phyloP scores from a whole-genome alignment of 2,113 vertebrate genomes.

The Gavialis gangeticus region DNA sequence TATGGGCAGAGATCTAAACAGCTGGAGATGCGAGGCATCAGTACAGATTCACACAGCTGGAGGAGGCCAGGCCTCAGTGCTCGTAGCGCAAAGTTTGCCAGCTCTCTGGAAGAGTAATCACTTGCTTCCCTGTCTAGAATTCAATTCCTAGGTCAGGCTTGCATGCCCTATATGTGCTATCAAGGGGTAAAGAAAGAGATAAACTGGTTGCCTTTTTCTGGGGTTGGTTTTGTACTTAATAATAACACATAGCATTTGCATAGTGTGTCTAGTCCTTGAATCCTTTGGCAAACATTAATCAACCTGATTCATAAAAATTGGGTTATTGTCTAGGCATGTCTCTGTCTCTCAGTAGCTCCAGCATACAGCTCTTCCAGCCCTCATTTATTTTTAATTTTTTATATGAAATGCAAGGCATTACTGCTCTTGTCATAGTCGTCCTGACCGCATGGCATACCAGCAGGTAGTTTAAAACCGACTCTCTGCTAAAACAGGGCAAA shows the following conservation, averaged over 20 bases:
- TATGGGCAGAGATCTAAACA: not conserved
- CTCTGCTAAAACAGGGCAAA: slow-evolving; percentile 46
- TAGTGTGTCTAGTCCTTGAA: not conserved
- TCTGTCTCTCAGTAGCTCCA: slow-evolving; percentile 42
- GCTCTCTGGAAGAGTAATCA: not conserved
- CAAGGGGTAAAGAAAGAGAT: not conserved
- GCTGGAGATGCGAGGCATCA: not conserved
- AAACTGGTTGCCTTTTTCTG: not conserved
- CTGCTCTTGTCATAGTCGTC: slow-evolving; percentile 42
- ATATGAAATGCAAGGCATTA: slow-evolving; percentile 36
- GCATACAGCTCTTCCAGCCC: slow-evolving; percentile 43
- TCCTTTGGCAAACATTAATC: slow-evolving; percentile 30
- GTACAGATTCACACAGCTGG: not conserved
- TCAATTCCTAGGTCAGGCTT: not conserved
- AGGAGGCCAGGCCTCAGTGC: not conserved
- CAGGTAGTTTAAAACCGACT: slow-evolving; percentile 43
- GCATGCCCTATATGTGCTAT: not conserved
- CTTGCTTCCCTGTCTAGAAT: not conserved
- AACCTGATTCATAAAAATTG: slow-evolving; percentile 48
- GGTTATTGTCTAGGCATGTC: not conserved
- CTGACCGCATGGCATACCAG: slow-evolving; percentile 38
- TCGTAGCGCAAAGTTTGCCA: not conserved
- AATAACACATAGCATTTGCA: fast-evolving
- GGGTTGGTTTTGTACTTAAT: not conserved
- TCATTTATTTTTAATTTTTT: slow-evolving; percentile 28